Conservation (phyloP, 2,797 vertebrate species). For the Microctenopoma steveboyesi region DNA sequence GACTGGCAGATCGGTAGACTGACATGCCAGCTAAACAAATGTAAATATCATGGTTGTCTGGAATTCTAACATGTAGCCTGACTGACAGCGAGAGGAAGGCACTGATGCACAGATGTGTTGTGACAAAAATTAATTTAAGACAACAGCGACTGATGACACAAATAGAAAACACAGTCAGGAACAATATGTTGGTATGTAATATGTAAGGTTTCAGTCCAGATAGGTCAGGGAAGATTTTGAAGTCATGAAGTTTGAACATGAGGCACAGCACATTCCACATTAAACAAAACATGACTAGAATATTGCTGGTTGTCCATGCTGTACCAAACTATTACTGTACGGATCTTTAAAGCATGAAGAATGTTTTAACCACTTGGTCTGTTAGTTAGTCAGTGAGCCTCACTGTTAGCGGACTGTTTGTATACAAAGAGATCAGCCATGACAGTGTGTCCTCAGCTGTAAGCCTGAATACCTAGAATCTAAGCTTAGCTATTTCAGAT, state of each 20-base stretch:
- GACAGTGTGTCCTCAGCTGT: constrained; percentile 11
- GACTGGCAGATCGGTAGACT: background rate
- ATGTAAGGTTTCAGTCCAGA: too few relatives aligned
- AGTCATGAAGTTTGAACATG: background rate
- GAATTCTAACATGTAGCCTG: background rate
- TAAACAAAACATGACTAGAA: background rate
- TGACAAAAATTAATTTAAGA: background rate
- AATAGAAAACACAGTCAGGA: background rate
- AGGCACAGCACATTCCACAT: background rate
- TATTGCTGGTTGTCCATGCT: background rate
- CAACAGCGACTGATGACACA: background rate
- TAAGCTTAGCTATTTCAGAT: constrained; percentile 15
- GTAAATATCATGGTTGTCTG: constrained; percentile 4
- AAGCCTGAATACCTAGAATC: constrained; percentile 28
- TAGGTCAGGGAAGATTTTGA: background rate
- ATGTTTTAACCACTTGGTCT: background rate
- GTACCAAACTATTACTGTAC: background rate
- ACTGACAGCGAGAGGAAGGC: background rate
- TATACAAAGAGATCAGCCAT: constrained; percentile 4
- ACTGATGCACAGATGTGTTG: background rate
- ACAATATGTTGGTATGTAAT: too few relatives aligned
- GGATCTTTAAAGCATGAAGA: background rate
- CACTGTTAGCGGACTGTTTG: background rate
- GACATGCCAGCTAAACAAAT: constrained; percentile 15
- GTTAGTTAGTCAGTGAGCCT: constrained; percentile 4